phyloP scores from a whole-genome alignment of 2,797 vertebrate genomes.

The Austrolebias charrua region DNA sequence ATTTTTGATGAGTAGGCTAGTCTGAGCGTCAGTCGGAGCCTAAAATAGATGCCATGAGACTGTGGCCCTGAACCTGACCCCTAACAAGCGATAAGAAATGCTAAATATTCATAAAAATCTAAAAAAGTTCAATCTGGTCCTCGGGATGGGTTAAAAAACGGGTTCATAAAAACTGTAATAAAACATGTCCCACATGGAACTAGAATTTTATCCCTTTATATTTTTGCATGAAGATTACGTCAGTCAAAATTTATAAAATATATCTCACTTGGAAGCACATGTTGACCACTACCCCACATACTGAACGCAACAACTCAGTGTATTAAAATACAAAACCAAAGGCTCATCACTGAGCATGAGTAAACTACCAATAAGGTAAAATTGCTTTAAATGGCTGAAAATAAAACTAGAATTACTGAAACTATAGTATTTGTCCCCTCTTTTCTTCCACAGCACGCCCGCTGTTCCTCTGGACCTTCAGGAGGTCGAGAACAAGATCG shows the following conservation, averaged over 20 bases:
- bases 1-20: slow-evolving; percentile 10
- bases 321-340: no score
- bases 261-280: background rate
- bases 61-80: background rate
- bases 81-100: background rate
- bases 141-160: no score
- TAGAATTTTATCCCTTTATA: background rate
- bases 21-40: background rate
- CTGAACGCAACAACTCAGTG: no score
- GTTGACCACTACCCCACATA: background rate
- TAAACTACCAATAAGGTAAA: background rate
- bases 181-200: background rate
- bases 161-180: no score
- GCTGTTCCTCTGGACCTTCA: slow-evolving; percentile 85
- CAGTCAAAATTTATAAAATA: no score
- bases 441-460: slow-evolving; percentile 82
- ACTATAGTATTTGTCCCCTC: background rate
- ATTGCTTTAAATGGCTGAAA: background rate
- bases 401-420: slow-evolving; percentile 5
- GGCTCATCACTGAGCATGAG: no score
- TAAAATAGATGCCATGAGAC: slow-evolving; percentile 3
- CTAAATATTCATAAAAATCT: background rate
- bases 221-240: no score
- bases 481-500: slow-evolving; percentile 91
- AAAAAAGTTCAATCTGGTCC: no score